Percentiles rank a stretch among this genome's conserved stretches.
Conservation (phyloP, 2,888 invertebrate genomes). For the Hydriomena furcata region DNA sequence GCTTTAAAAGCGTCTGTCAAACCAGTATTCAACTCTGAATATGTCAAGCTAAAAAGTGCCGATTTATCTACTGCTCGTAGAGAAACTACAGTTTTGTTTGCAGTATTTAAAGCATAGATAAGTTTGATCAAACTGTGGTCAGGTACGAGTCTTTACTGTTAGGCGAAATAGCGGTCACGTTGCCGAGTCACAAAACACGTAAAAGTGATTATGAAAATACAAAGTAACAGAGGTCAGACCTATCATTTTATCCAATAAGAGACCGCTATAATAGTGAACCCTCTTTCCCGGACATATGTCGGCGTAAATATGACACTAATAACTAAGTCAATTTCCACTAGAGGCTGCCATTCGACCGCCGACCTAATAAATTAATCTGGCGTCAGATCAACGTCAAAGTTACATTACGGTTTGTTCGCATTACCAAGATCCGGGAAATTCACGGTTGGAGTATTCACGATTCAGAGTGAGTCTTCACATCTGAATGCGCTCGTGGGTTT, state of each 20-base stretch:
- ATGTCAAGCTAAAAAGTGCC: too few relatives aligned
- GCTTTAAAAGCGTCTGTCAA: too few relatives aligned
- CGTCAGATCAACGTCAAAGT: constrained; percentile 70
- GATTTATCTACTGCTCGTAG: too few relatives aligned
- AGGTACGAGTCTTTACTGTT: constrained; percentile 14
- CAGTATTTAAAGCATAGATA: constrained; percentile 12
- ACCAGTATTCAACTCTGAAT: too few relatives aligned
- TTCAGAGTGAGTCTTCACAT: constrained; percentile 21
- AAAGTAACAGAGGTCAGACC: constrained; percentile 34
- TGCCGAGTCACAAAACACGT: constrained; percentile 18
- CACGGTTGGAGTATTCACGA: constrained; percentile 24
- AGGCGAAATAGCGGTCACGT: constrained; percentile 17
- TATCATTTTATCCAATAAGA: constrained; percentile 40
- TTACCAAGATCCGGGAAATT: constrained; percentile 24
- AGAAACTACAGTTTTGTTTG: too few relatives aligned
- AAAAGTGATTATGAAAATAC: constrained; percentile 37
- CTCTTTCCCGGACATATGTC: constrained; percentile 51
- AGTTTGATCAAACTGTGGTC: constrained; percentile 12
- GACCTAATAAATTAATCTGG: constrained; percentile 73
- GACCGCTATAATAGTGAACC: constrained; percentile 48
- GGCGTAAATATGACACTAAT: constrained; percentile 66
- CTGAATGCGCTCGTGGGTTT: constrained; percentile 17
- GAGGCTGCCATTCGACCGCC: constrained; percentile 46
- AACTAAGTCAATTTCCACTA: constrained; percentile 64
- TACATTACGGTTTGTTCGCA: constrained; percentile 45